Conservation (phyloP, 2,888 invertebrate genomes). For the Drosophila macrospina region DNA sequence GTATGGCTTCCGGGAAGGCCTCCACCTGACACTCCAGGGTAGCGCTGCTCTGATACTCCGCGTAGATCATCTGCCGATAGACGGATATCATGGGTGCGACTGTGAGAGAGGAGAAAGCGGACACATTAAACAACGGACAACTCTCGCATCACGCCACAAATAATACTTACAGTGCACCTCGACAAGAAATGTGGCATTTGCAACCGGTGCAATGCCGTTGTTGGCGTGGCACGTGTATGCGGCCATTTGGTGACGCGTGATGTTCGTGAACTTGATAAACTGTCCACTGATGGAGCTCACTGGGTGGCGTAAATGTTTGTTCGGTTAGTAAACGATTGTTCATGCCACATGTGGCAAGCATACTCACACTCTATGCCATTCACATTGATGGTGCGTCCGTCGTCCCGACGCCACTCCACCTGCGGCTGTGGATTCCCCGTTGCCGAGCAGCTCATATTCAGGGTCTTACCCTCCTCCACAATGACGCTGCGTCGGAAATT, state of each 20-base stretch:
- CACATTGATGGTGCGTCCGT: constrained; percentile 88
- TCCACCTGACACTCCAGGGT: constrained; percentile 94
- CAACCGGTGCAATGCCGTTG: constrained; percentile 94
- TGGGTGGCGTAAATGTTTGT: constrained; percentile 64
- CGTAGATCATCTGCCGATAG: constrained; percentile 90
- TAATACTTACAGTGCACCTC: constrained; percentile 94
- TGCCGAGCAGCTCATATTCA: constrained; percentile 93
- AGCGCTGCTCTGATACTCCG: constrained; percentile 89
- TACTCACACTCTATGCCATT: constrained; percentile 89
- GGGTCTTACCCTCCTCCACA: constrained; percentile 92
- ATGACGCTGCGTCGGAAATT: constrained; percentile 87
- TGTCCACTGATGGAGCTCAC: constrained; percentile 91
- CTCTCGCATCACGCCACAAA: constrained; percentile 26
- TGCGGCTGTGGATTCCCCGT: constrained; percentile 91
- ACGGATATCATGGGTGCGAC: constrained; percentile 94
- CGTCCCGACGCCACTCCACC: constrained; percentile 91
- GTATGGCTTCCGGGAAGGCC: constrained; percentile 93
- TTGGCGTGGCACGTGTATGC: constrained; percentile 91
- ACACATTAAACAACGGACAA: background rate
- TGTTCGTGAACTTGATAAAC: constrained; percentile 91
- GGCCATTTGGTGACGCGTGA: constrained; percentile 91
- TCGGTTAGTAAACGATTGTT: background rate
- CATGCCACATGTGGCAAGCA: background rate
- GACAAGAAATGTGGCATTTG: constrained; percentile 92
- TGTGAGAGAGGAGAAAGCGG: constrained; percentile 84